Evolutionary conservation across 2,888 invertebrate species (phyloP).

Genomic region (Oxytorus armatus): DNA sequence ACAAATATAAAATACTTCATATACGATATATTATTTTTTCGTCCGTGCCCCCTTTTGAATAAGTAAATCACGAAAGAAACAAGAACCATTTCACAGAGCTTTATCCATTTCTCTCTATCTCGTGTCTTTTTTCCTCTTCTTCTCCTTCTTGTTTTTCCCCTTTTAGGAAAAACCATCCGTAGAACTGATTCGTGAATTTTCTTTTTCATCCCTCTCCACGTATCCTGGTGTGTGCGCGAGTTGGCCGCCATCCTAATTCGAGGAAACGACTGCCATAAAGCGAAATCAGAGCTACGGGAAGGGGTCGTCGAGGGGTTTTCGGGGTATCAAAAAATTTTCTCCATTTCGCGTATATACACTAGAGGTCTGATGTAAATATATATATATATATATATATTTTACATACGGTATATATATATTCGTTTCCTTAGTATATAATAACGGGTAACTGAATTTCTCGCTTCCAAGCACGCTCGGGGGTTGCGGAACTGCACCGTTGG

Average conservation of each 20-base stretch:
- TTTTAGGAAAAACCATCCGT: conserved; percentile 10
- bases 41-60: conserved; percentile 1
- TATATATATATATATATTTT: conserved; percentile 17
- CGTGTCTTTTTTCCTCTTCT: background rate
- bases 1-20: background rate
- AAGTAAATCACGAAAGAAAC: conserved; percentile 37
- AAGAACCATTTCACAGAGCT: conserved; percentile 11
- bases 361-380: background rate
- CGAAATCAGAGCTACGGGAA: conserved; percentile 65
- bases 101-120: conserved; percentile 6
- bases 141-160: conserved; percentile 11
- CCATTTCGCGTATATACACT: conserved; percentile 7
- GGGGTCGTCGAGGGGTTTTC: conserved; percentile 25
- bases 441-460: conserved; percentile 47
- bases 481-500: conserved; percentile 62
- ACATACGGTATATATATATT: conserved; percentile 5
- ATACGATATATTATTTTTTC: background rate
- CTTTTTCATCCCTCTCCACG: conserved; percentile 49
- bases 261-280: conserved; percentile 70
- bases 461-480: conserved; percentile 42
- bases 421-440: conserved; percentile 14
- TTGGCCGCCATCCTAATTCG: conserved; percentile 68
- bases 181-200: conserved; percentile 58
- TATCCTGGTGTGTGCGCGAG: conserved; percentile 21
- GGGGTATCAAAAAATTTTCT: conserved; percentile 53